These are phyloP conservation scores for Galaxea fascicularis DNA, from an alignment of 92 coral and sea anemone genomes.

Conservation along the genomic window DNA sequence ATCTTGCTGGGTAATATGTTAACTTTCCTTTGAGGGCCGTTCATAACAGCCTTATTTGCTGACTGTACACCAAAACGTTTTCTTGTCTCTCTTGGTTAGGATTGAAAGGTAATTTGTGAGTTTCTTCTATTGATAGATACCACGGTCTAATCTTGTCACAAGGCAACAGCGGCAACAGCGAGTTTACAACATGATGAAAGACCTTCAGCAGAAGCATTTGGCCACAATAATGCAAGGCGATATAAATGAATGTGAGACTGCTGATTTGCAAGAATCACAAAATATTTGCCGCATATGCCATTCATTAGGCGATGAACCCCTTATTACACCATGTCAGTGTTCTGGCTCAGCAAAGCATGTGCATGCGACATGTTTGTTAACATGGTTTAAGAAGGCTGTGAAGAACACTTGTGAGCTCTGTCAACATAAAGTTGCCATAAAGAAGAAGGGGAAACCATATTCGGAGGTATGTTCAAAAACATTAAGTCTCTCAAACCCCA, in stretches of 20 bases:
- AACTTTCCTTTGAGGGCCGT: too few species aligned
- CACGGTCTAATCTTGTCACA: slow-evolving; percentile 21
- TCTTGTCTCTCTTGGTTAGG: neutral
- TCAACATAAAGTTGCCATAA: slow-evolving; percentile 89
- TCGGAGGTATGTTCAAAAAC: slow-evolving; percentile 68
- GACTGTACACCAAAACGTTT: too few species aligned
- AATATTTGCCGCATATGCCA: slow-evolving; percentile 94
- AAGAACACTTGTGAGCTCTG: slow-evolving; percentile 93
- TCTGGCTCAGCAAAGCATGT: slow-evolving; percentile 91
- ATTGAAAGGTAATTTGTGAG: neutral
- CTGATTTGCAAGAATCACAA: slow-evolving; percentile 77
- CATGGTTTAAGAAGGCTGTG: slow-evolving; percentile 93
- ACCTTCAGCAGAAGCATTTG: slow-evolving; percentile 85
- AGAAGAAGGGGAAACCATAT: slow-evolving; percentile 84
- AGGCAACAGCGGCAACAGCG: slow-evolving; percentile 85
- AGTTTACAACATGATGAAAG: slow-evolving; percentile 91
- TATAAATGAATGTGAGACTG: slow-evolving; percentile 67
- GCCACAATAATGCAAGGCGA: slow-evolving; percentile 78
- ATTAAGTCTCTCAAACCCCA: too few species aligned
- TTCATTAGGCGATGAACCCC: slow-evolving; percentile 86
- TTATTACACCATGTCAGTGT: slow-evolving; percentile 90
- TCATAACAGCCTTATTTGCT: too few species aligned
- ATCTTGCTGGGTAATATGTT: too few species aligned
- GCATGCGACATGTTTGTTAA: slow-evolving; percentile 87
- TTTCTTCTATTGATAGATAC: neutral